Base-by-base conservation (phyloP, 1,140 invertebrate genomes). In the Lepidostoma basale region DNA sequence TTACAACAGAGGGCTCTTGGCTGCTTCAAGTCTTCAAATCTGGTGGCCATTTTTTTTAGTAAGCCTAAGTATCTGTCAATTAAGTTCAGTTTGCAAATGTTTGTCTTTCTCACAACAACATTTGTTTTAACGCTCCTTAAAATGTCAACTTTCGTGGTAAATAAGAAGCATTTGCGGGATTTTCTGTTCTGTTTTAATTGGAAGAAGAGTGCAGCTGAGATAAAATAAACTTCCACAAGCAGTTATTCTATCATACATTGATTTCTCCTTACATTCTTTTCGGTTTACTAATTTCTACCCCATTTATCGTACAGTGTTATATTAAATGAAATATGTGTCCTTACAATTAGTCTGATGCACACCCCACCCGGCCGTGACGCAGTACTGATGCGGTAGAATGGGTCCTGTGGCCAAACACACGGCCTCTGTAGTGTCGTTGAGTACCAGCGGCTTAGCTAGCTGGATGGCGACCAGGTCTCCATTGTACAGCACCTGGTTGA, bases 351-450 rank as follows among this genome's bases (percentile, higher is more conserved):
- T 62, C 58, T 72, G 66, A 16, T 72, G 44, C 10, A 72, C 67
- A 5, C 85, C 84, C 86, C 87, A 88, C 58, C 86, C 86, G 45
- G 83, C 86, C 6, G 83, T 85, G 2, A 88, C 83, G 70, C 88
- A 89, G 5, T 87, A 69, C 70, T 87, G 85, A 62, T 79, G 76
- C 2, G 82, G 78, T 77, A 88, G 75, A 39, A 85, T 80, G 3
- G 77, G 66, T 49, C 81, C 76, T 65, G 75, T 77, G 2, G 85
- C 85, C 23, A 88, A 74, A 74, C 88, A 89, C 70, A 87, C 79
- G 3, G 87, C 84, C 56, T 82, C 85, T 18, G 87, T 79, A 72
- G 85, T 84, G 54, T 79, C 76, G 10, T 80, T 83, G 45, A 88
- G 83, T 3, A 75, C 74, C 23, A 88, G 72, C 26, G 87, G 85